Evolutionary conservation across 2,797 vertebrate genomes (phyloP).

Genomic region (Parauchenoglanis punctatus): DNA sequence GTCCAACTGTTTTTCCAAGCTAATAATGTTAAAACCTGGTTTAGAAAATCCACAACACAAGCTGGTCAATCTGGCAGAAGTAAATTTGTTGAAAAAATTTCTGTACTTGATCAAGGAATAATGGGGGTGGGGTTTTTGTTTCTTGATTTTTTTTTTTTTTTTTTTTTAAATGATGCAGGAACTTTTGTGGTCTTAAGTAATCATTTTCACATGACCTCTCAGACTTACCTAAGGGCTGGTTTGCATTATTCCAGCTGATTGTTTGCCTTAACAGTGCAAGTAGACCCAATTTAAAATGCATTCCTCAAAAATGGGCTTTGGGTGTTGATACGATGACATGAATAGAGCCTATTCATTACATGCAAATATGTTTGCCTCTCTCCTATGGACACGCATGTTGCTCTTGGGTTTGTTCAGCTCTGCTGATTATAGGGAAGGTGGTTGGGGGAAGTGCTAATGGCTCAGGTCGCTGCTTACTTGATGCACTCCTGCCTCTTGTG

Average conservation of each 20-base stretch:
- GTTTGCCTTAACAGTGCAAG: constrained; percentile 42
- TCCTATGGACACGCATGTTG: constrained; percentile 56
- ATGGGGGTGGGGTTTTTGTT: neutral
- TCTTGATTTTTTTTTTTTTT: neutral
- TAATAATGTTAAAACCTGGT: neutral
- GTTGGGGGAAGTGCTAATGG: constrained; percentile 55
- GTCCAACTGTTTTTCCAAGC: neutral
- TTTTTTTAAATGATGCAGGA: neutral
- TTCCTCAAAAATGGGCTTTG: constrained; percentile 54
- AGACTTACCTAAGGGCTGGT: neutral
- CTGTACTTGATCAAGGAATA: neutral
- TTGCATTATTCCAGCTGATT: constrained; percentile 15
- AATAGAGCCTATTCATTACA: constrained; percentile 62
- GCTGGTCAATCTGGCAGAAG: neutral
- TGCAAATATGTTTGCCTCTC: constrained; percentile 61
- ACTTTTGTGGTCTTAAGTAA: neutral
- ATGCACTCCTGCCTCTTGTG: constrained; percentile 12
- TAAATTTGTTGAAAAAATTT: neutral
- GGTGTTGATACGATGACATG: constrained; percentile 52
- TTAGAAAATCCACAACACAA: too few species aligned
- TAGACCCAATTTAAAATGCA: constrained; percentile 49
- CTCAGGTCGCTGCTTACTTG: constrained; percentile 27
- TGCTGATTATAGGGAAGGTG: constrained; percentile 56
- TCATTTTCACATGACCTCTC: constrained; percentile 14
- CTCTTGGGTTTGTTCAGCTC: constrained; percentile 57